Evolutionary conservation across 2,113 vertebrate species (phyloP), one percentile per base, ranked within the genome.

Genomic region (Girardinichthys multiradiatus): DNA sequence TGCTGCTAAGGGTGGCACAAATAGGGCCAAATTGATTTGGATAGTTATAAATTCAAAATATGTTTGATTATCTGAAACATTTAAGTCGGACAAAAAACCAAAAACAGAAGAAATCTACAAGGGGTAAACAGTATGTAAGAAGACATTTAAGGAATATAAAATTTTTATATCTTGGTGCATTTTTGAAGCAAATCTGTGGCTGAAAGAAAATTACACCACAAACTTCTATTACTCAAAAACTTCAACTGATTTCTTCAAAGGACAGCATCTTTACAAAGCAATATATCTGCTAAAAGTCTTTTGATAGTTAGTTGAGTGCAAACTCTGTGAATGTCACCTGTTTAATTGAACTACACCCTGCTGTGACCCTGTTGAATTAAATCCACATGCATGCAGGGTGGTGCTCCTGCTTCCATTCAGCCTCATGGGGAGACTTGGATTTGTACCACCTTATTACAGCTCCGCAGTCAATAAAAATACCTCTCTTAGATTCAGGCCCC

Each of bases 401-500:
- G 60, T 66, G 48, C 45, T 79, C 5, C 61, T 39, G 54, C 29
- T 59, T 72, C 65, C 39, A 51, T 48, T 64, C 12, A 17, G 37
- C 48, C 35, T 64, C 19, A 7, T 27, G 39, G 71, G 61, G 42
- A 64, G 37, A 74, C 62, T 57, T 31, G 37, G 72, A 63, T 79
- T 73, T 39, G 58, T 26, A 57, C 30, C 48, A 77, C 26, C 37
- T 69, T 72, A 76, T 74, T 78, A 69, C 57, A 73, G 70, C 71
- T 73, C 66, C 59, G 62, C 75, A 74, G 37, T 68, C 39, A 70
- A 68, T 74, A 68, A 62, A 66, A 77, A 68, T 45, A 57, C 60
- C 37, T 82, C 64, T 67, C n/a, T 84, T 5, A 4, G 64, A 84
- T 65, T 76, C 29, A 14, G 72, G 58, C 61, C 79, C 48, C 13